phyloP scores from a whole-genome alignment of 1,140 invertebrate species.

The Oncopeltus fasciatus region DNA sequence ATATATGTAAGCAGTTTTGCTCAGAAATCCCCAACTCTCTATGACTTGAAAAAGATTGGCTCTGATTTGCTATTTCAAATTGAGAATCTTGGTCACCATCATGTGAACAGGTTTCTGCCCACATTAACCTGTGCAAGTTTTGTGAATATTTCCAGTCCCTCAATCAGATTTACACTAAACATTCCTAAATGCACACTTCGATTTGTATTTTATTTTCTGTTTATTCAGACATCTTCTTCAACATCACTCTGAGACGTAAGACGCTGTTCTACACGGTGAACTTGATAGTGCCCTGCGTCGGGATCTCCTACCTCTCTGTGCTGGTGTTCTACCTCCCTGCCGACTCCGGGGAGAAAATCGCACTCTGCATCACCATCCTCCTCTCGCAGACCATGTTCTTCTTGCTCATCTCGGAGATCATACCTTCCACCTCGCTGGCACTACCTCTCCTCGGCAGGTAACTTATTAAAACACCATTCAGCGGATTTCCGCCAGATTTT shows the following conservation, averaged over 20 bases:
- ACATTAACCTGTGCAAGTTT: too few species aligned
- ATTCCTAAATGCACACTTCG: too few species aligned
- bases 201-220: background rate
- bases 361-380: slow-evolving; percentile 94
- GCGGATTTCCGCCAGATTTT: too few species aligned
- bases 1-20: too few species aligned
- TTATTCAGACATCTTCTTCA: slow-evolving; percentile 85
- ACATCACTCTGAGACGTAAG: slow-evolving; percentile 87
- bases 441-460: slow-evolving; percentile 85
- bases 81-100: too few species aligned
- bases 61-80: too few species aligned
- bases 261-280: slow-evolving; percentile 95
- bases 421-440: slow-evolving; percentile 94
- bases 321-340: slow-evolving; percentile 96
- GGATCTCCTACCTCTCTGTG: slow-evolving; percentile 80
- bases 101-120: too few species aligned
- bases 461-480: too few species aligned
- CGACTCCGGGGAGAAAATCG: slow-evolving; percentile 96
- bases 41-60: too few species aligned
- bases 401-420: slow-evolving; percentile 92
- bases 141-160: too few species aligned
- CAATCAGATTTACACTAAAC: too few species aligned
- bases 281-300: slow-evolving; percentile 83
- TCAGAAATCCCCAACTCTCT: too few species aligned
- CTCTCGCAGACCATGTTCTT: slow-evolving; percentile 99